These are phyloP conservation scores for Hypomesus transpacificus DNA, from an alignment of 2,113 vertebrate genomes.

Conservation along the genomic window DNA sequence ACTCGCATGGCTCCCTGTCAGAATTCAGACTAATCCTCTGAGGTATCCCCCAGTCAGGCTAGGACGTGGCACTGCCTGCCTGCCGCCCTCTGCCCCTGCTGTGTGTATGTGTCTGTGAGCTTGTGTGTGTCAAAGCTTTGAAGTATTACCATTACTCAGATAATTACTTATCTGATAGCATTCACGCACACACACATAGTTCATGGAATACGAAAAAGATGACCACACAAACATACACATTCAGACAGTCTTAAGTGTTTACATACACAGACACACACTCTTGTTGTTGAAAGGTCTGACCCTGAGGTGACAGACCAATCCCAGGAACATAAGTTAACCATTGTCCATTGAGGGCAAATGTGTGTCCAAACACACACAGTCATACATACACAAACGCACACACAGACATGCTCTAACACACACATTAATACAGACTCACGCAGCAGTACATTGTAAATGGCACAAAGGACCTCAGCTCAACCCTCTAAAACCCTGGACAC, in stretches of 20 bases:
- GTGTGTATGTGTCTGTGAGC: conserved; percentile 3
- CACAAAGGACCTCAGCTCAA: conserved; percentile 44
- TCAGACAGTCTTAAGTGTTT: conserved; percentile 1
- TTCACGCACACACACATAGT: conserved; percentile 7
- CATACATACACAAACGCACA: too few relatives aligned
- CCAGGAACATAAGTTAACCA: conserved; percentile 36
- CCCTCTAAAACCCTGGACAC: not conserved
- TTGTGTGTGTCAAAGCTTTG: not conserved
- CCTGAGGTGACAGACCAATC: conserved; percentile 18
- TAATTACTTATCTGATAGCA: not conserved
- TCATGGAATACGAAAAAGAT: not conserved
- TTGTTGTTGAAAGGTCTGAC: conserved; percentile 23
- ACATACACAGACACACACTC: conserved; percentile 5
- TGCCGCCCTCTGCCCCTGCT: not conserved
- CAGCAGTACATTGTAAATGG: conserved; percentile 37
- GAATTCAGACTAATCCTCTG: conserved; percentile 50
- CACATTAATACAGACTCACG: too few relatives aligned
- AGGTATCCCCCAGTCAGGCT: conserved; percentile 21
- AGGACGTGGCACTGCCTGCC: not conserved
- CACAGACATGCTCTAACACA: too few relatives aligned
- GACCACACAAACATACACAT: not conserved
- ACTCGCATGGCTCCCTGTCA: conserved; percentile 40
- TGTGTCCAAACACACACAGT: too few relatives aligned
- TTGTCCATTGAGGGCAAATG: conserved; percentile 31
- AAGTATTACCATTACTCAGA: not conserved